phyloP scores from a whole-genome alignment of 92 coral and sea anemone species.

The Galaxea fascicularis region DNA sequence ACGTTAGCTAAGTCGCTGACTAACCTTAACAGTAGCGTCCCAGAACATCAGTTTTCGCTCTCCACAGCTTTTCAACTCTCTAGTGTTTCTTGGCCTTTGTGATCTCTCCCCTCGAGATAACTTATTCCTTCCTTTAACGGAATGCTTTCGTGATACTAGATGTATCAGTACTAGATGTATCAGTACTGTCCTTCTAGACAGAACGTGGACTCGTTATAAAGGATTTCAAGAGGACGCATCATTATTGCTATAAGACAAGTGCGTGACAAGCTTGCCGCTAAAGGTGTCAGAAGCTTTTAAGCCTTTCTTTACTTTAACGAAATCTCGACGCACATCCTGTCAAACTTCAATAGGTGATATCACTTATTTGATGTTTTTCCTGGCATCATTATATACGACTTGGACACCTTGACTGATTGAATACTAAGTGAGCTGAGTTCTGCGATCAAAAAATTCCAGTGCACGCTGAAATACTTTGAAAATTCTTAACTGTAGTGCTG shows the following conservation, averaged over 20 bases:
- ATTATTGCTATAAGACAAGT: background rate
- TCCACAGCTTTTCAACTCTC: background rate
- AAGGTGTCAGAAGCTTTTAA: background rate
- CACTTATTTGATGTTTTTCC: background rate
- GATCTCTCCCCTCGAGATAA: background rate
- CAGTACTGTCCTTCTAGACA: too few relatives aligned
- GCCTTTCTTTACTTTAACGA: background rate
- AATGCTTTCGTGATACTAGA: background rate
- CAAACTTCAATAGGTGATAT: background rate
- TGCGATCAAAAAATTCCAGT: too few relatives aligned
- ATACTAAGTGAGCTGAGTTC: too few relatives aligned
- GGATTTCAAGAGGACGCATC: too few relatives aligned
- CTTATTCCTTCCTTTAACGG: background rate
- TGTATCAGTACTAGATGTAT: background rate
- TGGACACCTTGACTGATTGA: too few relatives aligned
- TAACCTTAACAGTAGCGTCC: conserved; percentile 18
- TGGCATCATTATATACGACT: too few relatives aligned
- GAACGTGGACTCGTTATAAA: too few relatives aligned
- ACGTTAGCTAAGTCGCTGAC: too few relatives aligned
- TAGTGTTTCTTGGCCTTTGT: background rate
- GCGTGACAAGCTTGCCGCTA: background rate
- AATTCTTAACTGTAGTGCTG: too few relatives aligned
- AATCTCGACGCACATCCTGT: background rate
- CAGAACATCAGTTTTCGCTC: conserved; percentile 10
- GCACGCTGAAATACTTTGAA: too few relatives aligned